These are phyloP conservation scores for Pyrgilauda ruficollis DNA, from an alignment of 2,113 vertebrate genomes.

Conservation along the genomic window DNA sequence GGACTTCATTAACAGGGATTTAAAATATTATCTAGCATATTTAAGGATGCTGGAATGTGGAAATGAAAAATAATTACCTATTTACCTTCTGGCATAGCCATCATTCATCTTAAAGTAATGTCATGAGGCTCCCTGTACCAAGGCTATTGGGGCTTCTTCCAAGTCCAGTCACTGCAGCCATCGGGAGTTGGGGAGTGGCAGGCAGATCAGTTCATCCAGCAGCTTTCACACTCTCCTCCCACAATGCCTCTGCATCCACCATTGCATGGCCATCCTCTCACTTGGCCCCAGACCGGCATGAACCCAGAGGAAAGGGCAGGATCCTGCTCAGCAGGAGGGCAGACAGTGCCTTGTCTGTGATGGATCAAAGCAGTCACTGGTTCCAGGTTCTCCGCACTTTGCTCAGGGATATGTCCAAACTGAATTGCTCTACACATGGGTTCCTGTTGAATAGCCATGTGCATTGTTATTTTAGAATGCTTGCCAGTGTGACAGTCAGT, in stretches of 20 bases:
- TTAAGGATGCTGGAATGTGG: background rate
- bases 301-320: fast-evolving
- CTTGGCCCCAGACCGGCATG: fast-evolving
- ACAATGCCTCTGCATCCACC: fast-evolving
- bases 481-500: fast-evolving
- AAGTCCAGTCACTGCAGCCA: background rate
- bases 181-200: too few relatives aligned
- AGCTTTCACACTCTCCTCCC: too few relatives aligned
- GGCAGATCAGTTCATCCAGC: background rate
- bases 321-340: background rate
- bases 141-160: fast-evolving
- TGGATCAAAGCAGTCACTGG: background rate
- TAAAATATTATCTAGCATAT: fast-evolving
- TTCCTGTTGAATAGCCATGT: background rate
- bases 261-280: background rate
- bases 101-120: background rate
- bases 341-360: fast-evolving
- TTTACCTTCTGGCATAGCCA: background rate
- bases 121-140: too few relatives aligned
- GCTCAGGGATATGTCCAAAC: background rate
- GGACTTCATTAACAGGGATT: background rate
- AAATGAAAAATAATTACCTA: background rate
- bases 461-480: background rate
- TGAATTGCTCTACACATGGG: fast-evolving
- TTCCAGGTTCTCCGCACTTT: too few relatives aligned